Percentiles rank a stretch among this genome's conserved stretches.
phyloP scores from a whole-genome alignment of 2,888 invertebrate species.

The Phragmatobia fuliginosa region DNA sequence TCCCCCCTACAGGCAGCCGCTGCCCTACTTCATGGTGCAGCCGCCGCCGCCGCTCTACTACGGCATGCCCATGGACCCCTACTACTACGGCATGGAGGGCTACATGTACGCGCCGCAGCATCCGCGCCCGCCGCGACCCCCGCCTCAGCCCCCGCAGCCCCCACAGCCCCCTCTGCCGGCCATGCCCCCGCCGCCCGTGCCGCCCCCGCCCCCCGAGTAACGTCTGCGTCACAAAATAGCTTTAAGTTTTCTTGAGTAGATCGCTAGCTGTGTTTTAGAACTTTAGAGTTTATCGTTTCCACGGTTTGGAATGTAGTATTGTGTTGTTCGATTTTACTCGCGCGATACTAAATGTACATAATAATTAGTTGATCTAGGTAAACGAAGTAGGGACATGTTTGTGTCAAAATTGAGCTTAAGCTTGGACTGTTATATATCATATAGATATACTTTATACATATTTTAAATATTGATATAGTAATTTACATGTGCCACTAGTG shows the following conservation, averaged over 20 bases:
- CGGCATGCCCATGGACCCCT: constrained; percentile 80
- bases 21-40: constrained; percentile 77
- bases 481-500: constrained; percentile 5
- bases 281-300: neutral
- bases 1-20: constrained; percentile 66
- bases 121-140: constrained; percentile 43
- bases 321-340: constrained; percentile 7
- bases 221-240: constrained; percentile 18
- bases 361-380: constrained; percentile 2
- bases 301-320: neutral
- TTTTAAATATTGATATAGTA: constrained; percentile 10
- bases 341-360: constrained; percentile 14
- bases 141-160: constrained; percentile 65
- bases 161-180: constrained; percentile 82
- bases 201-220: constrained; percentile 87
- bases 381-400: constrained; percentile 4
- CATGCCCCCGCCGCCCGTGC: constrained; percentile 79
- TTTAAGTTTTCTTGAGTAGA: constrained; percentile 8
- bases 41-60: constrained; percentile 76
- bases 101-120: constrained; percentile 84
- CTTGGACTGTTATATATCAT: neutral
- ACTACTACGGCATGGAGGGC: constrained; percentile 48
- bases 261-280: constrained; percentile 15
- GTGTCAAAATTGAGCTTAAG: constrained; percentile 18
- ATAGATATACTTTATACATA: constrained; percentile 8